Evolutionary conservation across 1,140 invertebrate species (phyloP).

Genomic region (Pristionchus pacificus): DNA sequence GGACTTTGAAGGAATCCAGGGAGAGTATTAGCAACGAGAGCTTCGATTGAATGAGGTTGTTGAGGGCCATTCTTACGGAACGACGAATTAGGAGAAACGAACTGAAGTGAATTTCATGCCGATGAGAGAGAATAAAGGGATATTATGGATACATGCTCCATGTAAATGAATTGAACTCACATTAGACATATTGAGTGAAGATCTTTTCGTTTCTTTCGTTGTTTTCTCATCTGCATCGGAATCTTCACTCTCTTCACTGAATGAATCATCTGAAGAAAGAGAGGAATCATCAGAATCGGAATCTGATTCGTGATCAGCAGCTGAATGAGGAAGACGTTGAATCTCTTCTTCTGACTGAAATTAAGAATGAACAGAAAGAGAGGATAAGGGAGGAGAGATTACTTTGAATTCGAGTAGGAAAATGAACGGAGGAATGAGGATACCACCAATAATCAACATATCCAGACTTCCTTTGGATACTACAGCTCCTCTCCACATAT

Average conservation of each 20-base stretch:
- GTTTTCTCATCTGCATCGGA: slow-evolving; percentile 16
- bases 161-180: slow-evolving; percentile 4
- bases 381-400: neutral
- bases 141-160: neutral
- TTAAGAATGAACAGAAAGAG: neutral
- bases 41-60: neutral
- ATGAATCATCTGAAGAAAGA: neutral
- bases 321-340: slow-evolving; percentile 29
- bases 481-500: slow-evolving; percentile 82
- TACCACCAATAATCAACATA: slow-evolving; percentile 77
- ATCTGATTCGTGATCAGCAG: slow-evolving; percentile 24
- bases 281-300: neutral
- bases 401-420: slow-evolving; percentile 80
- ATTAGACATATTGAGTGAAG: slow-evolving; percentile 5
- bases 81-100: slow-evolving; percentile 7
- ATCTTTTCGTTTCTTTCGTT: slow-evolving; percentile 12
- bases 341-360: slow-evolving; percentile 60
- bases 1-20: too few species aligned
- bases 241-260: too few species aligned
- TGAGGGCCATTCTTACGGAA: slow-evolving; percentile 10
- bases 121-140: neutral
- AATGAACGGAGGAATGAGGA: slow-evolving; percentile 80
- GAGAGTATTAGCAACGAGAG: too few species aligned
- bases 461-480: slow-evolving; percentile 65
- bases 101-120: neutral